Evolutionary conservation across 2,888 invertebrate species (phyloP).

Genomic region (Polyommatus icarus): DNA sequence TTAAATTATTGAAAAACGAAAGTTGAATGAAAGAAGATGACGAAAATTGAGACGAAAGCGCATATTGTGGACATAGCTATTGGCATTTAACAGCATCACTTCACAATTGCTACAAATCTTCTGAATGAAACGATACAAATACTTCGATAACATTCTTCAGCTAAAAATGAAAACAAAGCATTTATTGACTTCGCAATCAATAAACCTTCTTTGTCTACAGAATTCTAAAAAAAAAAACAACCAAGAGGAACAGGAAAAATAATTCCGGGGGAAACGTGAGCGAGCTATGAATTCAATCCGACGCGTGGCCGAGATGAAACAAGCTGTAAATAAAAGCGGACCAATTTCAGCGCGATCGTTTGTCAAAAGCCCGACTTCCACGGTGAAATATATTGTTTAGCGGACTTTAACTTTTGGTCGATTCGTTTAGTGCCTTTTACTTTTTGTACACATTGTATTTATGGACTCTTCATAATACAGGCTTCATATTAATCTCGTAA

Average conservation of each 20-base stretch:
- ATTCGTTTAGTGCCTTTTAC: background rate
- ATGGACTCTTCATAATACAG: background rate
- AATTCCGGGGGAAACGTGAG: slow-evolving; percentile 20
- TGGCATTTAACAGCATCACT: background rate
- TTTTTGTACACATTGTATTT: background rate
- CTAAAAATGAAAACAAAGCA: background rate
- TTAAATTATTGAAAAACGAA: too few relatives aligned
- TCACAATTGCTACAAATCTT: background rate
- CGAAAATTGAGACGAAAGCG: too few relatives aligned
- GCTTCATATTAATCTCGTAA: too few relatives aligned
- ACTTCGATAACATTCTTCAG: background rate
- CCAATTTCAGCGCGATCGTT: slow-evolving; percentile 28
- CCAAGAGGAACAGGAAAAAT: slow-evolving; percentile 23
- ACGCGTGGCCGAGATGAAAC: slow-evolving; percentile 22
- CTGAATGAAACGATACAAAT: background rate
- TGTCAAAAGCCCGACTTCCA: slow-evolving; percentile 6
- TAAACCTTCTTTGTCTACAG: background rate
- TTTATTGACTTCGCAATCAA: background rate
- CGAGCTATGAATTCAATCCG: slow-evolving; percentile 18
- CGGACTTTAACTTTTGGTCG: background rate
- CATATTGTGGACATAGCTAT: too few relatives aligned
- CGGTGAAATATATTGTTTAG: slow-evolving; percentile 12
- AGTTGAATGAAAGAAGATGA: too few relatives aligned
- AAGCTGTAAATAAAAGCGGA: slow-evolving; percentile 31
- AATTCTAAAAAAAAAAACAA: slow-evolving; percentile 6